Conservation (phyloP, 2,797 vertebrate genomes). For the Hippopotamyrus pictus region DNA sequence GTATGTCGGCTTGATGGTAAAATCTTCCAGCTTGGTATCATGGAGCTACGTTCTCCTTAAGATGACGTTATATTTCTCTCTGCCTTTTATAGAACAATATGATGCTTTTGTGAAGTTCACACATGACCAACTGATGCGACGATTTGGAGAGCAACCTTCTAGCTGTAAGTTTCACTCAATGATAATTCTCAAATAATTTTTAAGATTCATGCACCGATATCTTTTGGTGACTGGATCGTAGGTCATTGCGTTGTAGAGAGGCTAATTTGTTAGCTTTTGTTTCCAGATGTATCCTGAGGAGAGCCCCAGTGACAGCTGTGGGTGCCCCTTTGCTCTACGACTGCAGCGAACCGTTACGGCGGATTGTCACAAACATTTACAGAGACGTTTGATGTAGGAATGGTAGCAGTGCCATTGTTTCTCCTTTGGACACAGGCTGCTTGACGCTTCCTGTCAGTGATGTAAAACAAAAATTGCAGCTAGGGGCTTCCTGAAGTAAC, state of each 20-base stretch:
- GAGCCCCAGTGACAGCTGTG: constrained; percentile 35
- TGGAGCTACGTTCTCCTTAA: neutral
- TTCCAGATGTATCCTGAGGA: constrained; percentile 69
- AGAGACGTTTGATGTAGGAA: constrained; percentile 72
- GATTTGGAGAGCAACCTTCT: constrained; percentile 94
- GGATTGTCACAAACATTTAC: constrained; percentile 44
- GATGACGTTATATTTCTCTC: neutral
- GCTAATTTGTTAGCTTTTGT: constrained; percentile 29
- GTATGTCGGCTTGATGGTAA: constrained; percentile 50
- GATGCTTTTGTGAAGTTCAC: constrained; percentile 98
- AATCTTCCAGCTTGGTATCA: neutral
- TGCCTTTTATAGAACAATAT: constrained; percentile 80
- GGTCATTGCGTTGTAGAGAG: neutral
- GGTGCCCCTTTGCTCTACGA: constrained; percentile 51
- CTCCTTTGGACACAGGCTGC: constrained; percentile 84
- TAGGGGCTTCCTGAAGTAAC: constrained; percentile 89
- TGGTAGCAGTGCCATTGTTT: constrained; percentile 84
- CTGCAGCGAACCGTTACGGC: constrained; percentile 65
- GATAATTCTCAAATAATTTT: neutral
- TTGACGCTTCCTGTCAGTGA: constrained; percentile 86
- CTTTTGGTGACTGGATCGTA: neutral
- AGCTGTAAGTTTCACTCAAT: constrained; percentile 74
- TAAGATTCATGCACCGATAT: neutral
- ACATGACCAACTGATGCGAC: constrained; percentile 92
- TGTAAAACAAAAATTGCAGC: constrained; percentile 77